A percentile compares a stretch with the other conserved stretches of the same genome.
phyloP scores from a whole-genome alignment of 2,888 invertebrate species.

The Drosophila paracracens region DNA sequence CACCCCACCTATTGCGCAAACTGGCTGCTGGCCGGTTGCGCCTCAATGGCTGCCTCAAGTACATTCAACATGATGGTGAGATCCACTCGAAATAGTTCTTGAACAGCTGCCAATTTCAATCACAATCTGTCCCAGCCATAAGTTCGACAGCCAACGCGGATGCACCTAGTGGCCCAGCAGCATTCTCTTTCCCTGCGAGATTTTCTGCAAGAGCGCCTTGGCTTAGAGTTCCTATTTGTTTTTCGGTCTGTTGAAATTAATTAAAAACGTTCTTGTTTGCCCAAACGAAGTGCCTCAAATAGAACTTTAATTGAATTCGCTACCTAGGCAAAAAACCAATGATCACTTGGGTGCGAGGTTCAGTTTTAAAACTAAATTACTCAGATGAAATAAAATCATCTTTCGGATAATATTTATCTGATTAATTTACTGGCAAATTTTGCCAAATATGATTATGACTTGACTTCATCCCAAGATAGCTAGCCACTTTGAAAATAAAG shows the following conservation, averaged over 20 bases:
- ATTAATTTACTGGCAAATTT: constrained; percentile 26
- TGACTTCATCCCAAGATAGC: neutral
- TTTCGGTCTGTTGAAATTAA: constrained; percentile 84
- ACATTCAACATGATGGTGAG: constrained; percentile 32
- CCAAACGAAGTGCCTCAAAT: constrained; percentile 72
- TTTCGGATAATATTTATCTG: constrained; percentile 27
- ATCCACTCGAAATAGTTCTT: constrained; percentile 67
- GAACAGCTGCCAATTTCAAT: constrained; percentile 74
- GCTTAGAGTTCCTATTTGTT: constrained; percentile 68
- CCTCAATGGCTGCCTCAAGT: constrained; percentile 57
- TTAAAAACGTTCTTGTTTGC: constrained; percentile 81
- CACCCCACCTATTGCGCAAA: neutral
- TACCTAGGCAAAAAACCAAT: constrained; percentile 39
- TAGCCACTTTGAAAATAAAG: neutral
- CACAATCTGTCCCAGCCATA: constrained; percentile 21
- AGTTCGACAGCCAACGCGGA: constrained; percentile 58
- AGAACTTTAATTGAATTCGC: constrained; percentile 72
- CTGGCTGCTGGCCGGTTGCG: constrained; percentile 29
- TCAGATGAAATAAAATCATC: constrained; percentile 14
- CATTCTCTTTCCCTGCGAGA: constrained; percentile 39
- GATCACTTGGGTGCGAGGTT: constrained; percentile 54
- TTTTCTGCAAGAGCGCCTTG: constrained; percentile 67
- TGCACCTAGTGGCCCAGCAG: constrained; percentile 19
- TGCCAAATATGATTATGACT: constrained; percentile 13
- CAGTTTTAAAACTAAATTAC: constrained; percentile 52